These are phyloP conservation scores for Drosophila multiciliata DNA, from an alignment of 2,888 invertebrate genomes.

Conservation along the genomic window DNA sequence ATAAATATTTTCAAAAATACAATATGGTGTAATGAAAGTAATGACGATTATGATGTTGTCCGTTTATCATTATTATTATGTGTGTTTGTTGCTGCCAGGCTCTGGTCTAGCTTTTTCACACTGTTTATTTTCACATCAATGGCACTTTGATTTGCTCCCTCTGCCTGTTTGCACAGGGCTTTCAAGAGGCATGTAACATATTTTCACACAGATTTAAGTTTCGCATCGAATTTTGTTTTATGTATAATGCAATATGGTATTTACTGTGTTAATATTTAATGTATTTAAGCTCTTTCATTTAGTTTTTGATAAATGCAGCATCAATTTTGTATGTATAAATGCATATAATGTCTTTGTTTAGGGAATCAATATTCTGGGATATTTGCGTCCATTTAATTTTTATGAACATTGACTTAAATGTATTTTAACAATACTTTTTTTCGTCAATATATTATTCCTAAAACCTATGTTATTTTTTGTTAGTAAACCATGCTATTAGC, in stretches of 20 bases:
- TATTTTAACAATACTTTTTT: not conserved
- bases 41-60: constrained; percentile 63
- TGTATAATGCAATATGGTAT: constrained; percentile 26
- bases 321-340: not conserved
- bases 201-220: constrained; percentile 28
- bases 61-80: constrained; percentile 59
- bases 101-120: constrained; percentile 41
- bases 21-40: constrained; percentile 65
- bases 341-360: not conserved
- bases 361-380: not conserved
- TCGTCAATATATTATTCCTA: not conserved
- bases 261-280: constrained; percentile 32
- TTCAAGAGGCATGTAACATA: constrained; percentile 13
- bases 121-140: constrained; percentile 43
- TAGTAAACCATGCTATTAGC: not conserved
- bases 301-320: not conserved
- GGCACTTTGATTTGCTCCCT: constrained; percentile 19
- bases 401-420: not conserved
- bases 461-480: not conserved
- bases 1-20: constrained; percentile 79
- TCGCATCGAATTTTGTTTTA: constrained; percentile 14
- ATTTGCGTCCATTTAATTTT: not conserved
- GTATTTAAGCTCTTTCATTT: constrained; percentile 17
- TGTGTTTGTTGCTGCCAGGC: constrained; percentile 22
- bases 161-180: constrained; percentile 22